Evolutionary conservation across 2,797 vertebrate species (phyloP).

Genomic region (Parambassis ranga): DNA sequence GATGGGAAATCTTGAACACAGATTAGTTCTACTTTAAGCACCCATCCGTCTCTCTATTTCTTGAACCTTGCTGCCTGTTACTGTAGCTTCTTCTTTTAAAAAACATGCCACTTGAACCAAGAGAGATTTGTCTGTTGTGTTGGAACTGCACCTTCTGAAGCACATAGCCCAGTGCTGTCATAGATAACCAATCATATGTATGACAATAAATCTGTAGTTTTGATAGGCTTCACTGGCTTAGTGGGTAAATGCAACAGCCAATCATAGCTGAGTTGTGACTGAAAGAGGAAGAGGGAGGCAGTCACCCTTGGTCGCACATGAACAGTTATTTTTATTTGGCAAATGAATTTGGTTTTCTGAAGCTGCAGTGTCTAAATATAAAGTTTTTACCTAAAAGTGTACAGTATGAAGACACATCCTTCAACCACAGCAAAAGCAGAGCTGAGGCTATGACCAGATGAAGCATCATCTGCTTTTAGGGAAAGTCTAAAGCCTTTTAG

Average conservation of each 20-base stretch:
- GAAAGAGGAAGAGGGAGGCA: conserved; percentile 16
- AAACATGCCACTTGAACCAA: not conserved
- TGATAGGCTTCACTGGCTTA: conserved; percentile 43
- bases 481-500: no score
- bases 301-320: conserved; percentile 36
- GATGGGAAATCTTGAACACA: conserved; percentile 19
- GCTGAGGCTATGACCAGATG: no score
- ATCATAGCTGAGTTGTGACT: conserved; percentile 36
- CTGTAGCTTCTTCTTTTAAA: not conserved
- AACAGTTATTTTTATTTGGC: conserved; percentile 37
- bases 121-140: conserved; percentile 1
- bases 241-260: conserved; percentile 42
- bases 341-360: no score
- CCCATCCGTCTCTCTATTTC: conserved; percentile 8
- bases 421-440: no score
- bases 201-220: conserved; percentile 25
- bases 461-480: not conserved
- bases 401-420: no score
- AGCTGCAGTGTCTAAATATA: no score
- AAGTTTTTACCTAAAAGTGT: no score
- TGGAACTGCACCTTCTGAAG: conserved; percentile 6
- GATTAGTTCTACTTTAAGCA: conserved; percentile 41
- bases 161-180: conserved; percentile 32
- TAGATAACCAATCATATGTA: conserved; percentile 28
- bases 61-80: conserved; percentile 3